These are phyloP conservation scores for Micronycteris hirsuta DNA, from an alignment of 2,113 vertebrate genomes.

Conservation along the genomic window DNA sequence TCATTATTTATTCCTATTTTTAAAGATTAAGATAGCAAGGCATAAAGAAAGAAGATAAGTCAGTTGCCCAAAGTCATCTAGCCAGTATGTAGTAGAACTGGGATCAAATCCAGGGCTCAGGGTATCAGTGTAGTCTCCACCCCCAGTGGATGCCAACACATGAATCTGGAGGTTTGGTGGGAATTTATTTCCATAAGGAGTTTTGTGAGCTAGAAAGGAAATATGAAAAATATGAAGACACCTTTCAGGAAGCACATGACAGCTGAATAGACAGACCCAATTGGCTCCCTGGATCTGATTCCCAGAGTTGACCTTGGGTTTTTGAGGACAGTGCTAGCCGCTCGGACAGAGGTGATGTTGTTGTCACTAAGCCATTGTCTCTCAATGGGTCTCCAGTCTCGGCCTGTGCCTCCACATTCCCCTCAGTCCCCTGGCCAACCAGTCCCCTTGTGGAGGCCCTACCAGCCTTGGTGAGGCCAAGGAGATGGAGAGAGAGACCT, in stretches of 20 bases:
- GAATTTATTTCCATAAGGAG: neutral
- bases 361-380: neutral
- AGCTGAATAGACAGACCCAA: neutral
- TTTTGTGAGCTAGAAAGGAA: neutral
- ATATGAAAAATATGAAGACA: neutral
- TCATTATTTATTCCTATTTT: conserved; percentile 26
- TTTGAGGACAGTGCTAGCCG: neutral
- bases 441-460: neutral
- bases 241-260: neutral
- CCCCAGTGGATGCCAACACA: neutral
- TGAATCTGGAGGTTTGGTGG: neutral
- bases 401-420: neutral
- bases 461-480: neutral
- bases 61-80: neutral
- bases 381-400: neutral
- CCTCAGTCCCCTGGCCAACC: neutral
- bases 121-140: neutral
- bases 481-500: neutral
- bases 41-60: conserved; percentile 10
- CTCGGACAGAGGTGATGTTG: neutral
- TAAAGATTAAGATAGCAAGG: conserved; percentile 24
- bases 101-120: neutral
- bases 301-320: neutral
- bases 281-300: neutral
- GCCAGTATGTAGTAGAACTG: neutral